Conservation (phyloP, 37 sponge, comb jelly and placozoan species). For the Diacarnus erythraeanus region DNA sequence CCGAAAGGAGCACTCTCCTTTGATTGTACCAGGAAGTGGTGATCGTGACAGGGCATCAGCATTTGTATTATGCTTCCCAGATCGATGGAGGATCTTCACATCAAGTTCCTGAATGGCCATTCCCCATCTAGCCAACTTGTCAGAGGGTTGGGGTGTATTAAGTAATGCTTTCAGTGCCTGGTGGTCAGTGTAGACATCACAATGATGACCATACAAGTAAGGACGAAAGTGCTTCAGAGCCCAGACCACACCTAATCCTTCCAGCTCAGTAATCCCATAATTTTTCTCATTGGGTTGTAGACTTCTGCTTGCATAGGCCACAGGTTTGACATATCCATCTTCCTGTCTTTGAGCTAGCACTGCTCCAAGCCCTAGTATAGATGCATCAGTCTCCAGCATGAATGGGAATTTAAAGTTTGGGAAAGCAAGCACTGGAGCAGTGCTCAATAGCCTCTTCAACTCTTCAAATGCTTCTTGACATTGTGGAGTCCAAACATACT, state of each 20-base stretch:
- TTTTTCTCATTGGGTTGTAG: constrained; percentile 49
- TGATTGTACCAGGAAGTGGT: background rate
- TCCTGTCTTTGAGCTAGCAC: no score
- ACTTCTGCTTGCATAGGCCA: no score
- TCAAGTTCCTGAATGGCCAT: constrained; percentile 54
- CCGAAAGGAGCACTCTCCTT: background rate
- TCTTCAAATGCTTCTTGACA: no score
- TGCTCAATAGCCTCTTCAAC: no score
- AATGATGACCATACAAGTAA: constrained; percentile 64
- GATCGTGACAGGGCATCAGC: constrained; percentile 55
- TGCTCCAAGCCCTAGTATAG: no score
- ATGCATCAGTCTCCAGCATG: no score
- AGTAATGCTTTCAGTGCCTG: constrained; percentile 57
- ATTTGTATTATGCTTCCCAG: constrained; percentile 49
- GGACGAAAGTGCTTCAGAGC: constrained; percentile 61
- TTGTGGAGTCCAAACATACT: no score
- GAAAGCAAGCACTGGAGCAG: no score
- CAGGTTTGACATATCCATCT: no score
- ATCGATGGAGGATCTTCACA: constrained; percentile 8
- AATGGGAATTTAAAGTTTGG: no score
- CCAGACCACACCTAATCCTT: constrained; percentile 65
- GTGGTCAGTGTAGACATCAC: constrained; percentile 57
- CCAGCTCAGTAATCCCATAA: constrained; percentile 65
- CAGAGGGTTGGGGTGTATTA: constrained; percentile 65
- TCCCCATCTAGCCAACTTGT: constrained; percentile 66